Evolutionary conservation across 2,888 invertebrate species (phyloP).

Genomic region (Hartigia nigra): DNA sequence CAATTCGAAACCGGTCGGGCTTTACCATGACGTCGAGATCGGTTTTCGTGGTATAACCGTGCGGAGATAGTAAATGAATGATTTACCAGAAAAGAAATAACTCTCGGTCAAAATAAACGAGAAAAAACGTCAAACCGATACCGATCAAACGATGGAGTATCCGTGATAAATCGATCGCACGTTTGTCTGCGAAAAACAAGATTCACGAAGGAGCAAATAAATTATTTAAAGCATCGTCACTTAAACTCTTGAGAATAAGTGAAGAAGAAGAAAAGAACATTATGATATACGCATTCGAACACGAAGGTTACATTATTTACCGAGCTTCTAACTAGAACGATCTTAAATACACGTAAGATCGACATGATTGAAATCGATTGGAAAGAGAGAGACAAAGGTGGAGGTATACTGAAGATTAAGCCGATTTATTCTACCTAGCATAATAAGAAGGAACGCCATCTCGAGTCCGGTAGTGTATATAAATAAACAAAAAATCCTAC

Average conservation of each 20-base stretch:
- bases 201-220: background rate
- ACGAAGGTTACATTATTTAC: background rate
- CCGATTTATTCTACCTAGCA: background rate
- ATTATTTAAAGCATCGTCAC: background rate
- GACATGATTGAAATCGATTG: conserved; percentile 3
- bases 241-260: background rate
- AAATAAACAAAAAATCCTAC: background rate
- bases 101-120: background rate
- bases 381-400: conserved; percentile 10
- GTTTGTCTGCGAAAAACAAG: background rate
- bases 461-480: background rate
- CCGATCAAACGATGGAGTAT: background rate
- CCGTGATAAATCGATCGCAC: background rate
- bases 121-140: background rate
- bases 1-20: background rate
- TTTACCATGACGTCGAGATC: background rate
- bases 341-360: background rate
- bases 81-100: background rate
- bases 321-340: background rate
- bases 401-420: conserved; percentile 1
- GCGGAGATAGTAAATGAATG: background rate
- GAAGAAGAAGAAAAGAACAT: background rate
- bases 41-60: background rate
- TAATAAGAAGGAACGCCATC: background rate
- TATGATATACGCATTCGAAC: background rate